Evolutionary conservation across 2,888 invertebrate genomes (phyloP).

Genomic region (Clivina fossor): DNA sequence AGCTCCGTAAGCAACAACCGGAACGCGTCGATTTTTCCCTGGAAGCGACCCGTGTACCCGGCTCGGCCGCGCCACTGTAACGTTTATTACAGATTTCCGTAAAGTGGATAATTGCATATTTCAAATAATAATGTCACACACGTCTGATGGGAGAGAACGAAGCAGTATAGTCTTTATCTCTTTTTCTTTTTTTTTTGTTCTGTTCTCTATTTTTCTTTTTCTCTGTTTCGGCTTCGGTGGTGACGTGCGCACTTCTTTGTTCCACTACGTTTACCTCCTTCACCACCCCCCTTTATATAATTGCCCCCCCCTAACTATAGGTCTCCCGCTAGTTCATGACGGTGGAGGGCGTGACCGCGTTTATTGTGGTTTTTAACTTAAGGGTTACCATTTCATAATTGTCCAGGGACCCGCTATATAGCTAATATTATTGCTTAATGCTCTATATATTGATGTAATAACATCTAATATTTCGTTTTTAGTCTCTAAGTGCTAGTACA

Average conservation of each 20-base stretch:
- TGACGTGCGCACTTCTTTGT: not conserved
- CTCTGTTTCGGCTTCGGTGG: conserved; percentile 1
- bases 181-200: not conserved
- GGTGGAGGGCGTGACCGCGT: conserved; percentile 4
- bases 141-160: conserved; percentile 15
- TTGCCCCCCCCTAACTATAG: no score
- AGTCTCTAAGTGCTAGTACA: no score
- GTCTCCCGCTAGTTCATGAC: no score
- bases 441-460: no score
- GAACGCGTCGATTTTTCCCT: conserved; percentile 28
- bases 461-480: no score
- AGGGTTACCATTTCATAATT: conserved; percentile 20
- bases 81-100: conserved; percentile 28
- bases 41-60: conserved; percentile 27
- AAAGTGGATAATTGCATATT: conserved; percentile 32
- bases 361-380: conserved; percentile 16
- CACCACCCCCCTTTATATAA: not conserved
- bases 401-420: conserved; percentile 14
- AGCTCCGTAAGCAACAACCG: conserved; percentile 25
- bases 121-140: conserved; percentile 24
- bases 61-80: no score
- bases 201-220: not conserved
- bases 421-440: conserved; percentile 15
- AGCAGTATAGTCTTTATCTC: conserved; percentile 3
- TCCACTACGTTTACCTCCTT: not conserved